A percentile compares a stretch with the other conserved stretches of the same genome.
phyloP scores from a whole-genome alignment of 1,140 invertebrate species.

The Drosophila carrolli region DNA sequence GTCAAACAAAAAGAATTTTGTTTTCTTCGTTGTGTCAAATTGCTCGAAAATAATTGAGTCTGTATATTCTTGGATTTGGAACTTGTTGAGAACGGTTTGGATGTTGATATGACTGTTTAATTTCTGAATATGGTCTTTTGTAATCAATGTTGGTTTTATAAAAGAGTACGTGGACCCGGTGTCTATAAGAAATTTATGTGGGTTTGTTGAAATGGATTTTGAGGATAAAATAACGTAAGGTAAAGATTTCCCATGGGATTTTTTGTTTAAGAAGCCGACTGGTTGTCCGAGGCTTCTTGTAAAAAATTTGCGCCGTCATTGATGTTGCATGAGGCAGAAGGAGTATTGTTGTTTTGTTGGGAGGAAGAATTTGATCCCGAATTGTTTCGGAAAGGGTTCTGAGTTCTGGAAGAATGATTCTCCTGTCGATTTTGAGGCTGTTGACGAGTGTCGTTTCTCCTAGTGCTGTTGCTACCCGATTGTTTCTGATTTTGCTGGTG shows the following conservation, averaged over 20 bases:
- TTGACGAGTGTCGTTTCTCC: no score
- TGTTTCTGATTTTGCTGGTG: no score
- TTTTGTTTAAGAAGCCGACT: slow-evolving; percentile 3
- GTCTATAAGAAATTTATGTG: not conserved
- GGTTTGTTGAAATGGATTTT: not conserved
- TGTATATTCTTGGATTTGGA: slow-evolving; percentile 8
- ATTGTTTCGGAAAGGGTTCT: slow-evolving; percentile 3
- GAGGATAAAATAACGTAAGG: not conserved
- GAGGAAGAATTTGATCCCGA: not conserved
- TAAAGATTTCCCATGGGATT: slow-evolving; percentile 3
- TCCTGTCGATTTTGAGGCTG: not conserved
- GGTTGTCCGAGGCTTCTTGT: slow-evolving; percentile 2
- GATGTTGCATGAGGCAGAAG: slow-evolving; percentile 11
- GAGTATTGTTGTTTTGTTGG: not conserved
- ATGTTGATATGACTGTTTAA: not conserved
- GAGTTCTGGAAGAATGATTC: not conserved
- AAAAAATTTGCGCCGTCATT: slow-evolving; percentile 10
- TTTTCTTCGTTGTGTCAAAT: not conserved
- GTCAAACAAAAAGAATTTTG: slow-evolving; percentile 5
- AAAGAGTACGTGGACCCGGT: slow-evolving; percentile 4
- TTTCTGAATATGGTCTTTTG: not conserved
- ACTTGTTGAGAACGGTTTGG: not conserved
- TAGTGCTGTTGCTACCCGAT: not conserved
- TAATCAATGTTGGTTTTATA: not conserved
- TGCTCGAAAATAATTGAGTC: slow-evolving; percentile 4